These are phyloP conservation scores for Coleophora deauratella DNA, from an alignment of 2,888 invertebrate species.

Conservation along the genomic window DNA sequence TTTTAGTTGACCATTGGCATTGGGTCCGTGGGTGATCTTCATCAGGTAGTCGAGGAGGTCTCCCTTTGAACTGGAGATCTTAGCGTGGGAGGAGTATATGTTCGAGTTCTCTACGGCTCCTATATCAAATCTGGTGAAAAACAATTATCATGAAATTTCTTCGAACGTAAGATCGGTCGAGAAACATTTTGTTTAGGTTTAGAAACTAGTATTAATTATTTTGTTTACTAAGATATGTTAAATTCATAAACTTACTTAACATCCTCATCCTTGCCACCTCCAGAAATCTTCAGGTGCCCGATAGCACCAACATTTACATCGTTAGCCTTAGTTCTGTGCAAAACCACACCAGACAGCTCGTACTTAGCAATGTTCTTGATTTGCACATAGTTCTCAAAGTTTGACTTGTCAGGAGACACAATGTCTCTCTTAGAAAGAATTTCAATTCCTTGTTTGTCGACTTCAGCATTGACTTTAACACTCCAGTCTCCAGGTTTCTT, in stretches of 20 bases:
- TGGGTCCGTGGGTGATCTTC: conserved; percentile 55
- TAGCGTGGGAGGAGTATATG: conserved; percentile 67
- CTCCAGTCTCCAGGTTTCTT: conserved; percentile 59
- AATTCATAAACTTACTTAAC: conserved; percentile 77
- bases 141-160: not conserved
- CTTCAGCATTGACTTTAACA: conserved; percentile 38
- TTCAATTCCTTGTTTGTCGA: conserved; percentile 51
- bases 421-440: conserved; percentile 73
- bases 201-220: too few species aligned
- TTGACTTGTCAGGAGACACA: conserved; percentile 72
- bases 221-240: too few species aligned
- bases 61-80: conserved; percentile 57
- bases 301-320: conserved; percentile 73
- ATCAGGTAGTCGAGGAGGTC: conserved; percentile 72
- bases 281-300: conserved; percentile 65
- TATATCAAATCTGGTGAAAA: conserved; percentile 51
- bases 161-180: too few species aligned
- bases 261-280: conserved; percentile 67
- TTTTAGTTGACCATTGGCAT: conserved; percentile 65
- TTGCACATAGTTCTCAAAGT: conserved; percentile 74
- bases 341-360: conserved; percentile 74
- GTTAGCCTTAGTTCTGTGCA: conserved; percentile 69
- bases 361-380: conserved; percentile 77
- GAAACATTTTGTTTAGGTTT: too few species aligned
- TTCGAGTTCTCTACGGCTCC: conserved; percentile 54